phyloP scores from a whole-genome alignment of 2,797 vertebrate species.

The Pristis pectinata region DNA sequence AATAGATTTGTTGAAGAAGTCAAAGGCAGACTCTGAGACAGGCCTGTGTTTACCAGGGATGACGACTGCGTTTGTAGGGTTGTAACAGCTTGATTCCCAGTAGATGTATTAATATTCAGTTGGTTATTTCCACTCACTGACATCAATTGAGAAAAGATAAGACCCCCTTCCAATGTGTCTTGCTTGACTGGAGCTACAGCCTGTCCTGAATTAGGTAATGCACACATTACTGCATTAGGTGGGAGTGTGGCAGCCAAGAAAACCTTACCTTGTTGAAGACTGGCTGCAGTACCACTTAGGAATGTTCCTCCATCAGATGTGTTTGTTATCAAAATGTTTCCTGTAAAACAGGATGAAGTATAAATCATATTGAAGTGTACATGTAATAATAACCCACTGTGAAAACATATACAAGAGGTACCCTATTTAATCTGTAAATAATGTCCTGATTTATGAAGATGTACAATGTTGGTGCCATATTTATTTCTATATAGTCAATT shows the following conservation, averaged over 20 bases:
- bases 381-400: background rate
- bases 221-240: conserved; percentile 79
- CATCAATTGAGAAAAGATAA: conserved; percentile 76
- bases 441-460: background rate
- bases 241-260: conserved; percentile 76
- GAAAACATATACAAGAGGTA: background rate
- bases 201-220: conserved; percentile 68
- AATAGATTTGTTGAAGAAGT: conserved; percentile 60
- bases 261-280: conserved; percentile 75
- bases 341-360: conserved; percentile 50
- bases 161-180: conserved; percentile 80
- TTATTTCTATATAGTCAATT: background rate
- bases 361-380: conserved; percentile 39
- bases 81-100: conserved; percentile 57
- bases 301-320: conserved; percentile 70
- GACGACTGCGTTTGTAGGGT: conserved; percentile 58
- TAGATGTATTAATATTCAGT: conserved; percentile 64
- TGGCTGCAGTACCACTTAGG: conserved; percentile 60
- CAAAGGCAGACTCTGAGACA: conserved; percentile 64
- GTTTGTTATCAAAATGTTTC: conserved; percentile 70
- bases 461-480: background rate
- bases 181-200: conserved; percentile 79
- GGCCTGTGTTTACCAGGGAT: conserved; percentile 60
- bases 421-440: background rate
- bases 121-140: conserved; percentile 76